Evolutionary conservation across 2,888 invertebrate species (phyloP), one percentile per base, ranked within the genome.

Genomic region (Standfussiana lucernea): DNA sequence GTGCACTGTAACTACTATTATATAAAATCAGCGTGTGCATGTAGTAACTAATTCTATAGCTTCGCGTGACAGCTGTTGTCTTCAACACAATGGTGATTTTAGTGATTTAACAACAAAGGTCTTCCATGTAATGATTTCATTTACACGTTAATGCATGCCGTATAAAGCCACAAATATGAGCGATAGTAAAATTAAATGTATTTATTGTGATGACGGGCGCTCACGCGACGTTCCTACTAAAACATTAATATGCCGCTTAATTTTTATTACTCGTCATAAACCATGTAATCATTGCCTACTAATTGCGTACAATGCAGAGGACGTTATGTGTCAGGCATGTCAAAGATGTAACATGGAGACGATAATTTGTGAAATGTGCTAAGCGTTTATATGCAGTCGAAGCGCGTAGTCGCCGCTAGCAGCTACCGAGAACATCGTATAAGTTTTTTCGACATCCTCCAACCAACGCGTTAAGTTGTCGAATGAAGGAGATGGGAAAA

Each of bases 381-480:
- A 89, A 90, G 86, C 90, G 91, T 92, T 91, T 92, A 91, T 93
- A 93, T 93, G 92, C 93, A 87, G 89, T 81, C 77, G 79, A 75
- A 79, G 86, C 85, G 84, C 88, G 86, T 79, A 88, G 86, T 72
- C 78, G 79, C 79, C 79, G 85, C 62, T 74, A 83, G 77, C 79
- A 79, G 86, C 86, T 90, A 90, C 92, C 89, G 86, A 90, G 90
- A 91, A 89, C 82, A 83, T 84, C 89, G 87, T 90, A 85, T 86
- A 88, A 86, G 84, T 93, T 93, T 93, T 93, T 93, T 92, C 89
- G 89, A 93, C 92, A 93, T 94, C 93, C 93, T 93, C 91, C 85
- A 89, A 90, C 89, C 89, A 88, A 92, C 92, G 93, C 93, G 93
- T 93, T 93, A 93, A 93, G 91, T 92, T 89, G 92, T 91, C 92